Conservation (phyloP, 30 jellyfish, hydroid and myxozoan genomes). For the Aurelia coerulea region DNA sequence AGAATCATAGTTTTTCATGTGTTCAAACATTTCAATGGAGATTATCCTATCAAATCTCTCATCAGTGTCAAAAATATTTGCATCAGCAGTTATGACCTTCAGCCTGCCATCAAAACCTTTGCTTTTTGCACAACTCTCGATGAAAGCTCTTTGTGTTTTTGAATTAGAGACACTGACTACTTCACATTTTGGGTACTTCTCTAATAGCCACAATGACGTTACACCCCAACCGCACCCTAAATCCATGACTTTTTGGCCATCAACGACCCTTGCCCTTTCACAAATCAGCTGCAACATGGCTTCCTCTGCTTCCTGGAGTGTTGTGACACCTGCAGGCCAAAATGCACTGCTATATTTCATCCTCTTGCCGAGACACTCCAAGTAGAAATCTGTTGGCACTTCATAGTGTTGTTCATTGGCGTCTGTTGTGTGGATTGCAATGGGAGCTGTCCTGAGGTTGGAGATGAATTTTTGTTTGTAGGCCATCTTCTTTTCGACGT, state of each 20-base stretch:
- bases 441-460: slow-evolving; percentile 50
- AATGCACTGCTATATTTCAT: slow-evolving; percentile 82
- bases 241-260: slow-evolving; percentile 83
- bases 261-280: slow-evolving; percentile 63
- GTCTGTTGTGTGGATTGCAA: slow-evolving; percentile 71
- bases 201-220: slow-evolving; percentile 77
- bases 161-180: slow-evolving; percentile 84
- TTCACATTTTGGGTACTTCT: slow-evolving; percentile 66
- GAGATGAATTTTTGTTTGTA: slow-evolving; percentile 62
- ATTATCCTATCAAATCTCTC: slow-evolving; percentile 82
- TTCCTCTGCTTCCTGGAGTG: slow-evolving; percentile 78
- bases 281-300: slow-evolving; percentile 71
- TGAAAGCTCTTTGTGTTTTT: slow-evolving; percentile 64
- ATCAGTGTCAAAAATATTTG: slow-evolving; percentile 66
- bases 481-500: slow-evolving; percentile 71
- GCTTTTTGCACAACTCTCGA: slow-evolving; percentile 58
- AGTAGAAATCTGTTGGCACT: slow-evolving; percentile 83
- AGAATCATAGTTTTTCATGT: slow-evolving; percentile 82
- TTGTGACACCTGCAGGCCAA: slow-evolving; percentile 51
- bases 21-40: slow-evolving; percentile 95
- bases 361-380: slow-evolving; percentile 76
- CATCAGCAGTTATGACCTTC: slow-evolving; percentile 86
- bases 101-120: slow-evolving; percentile 61
- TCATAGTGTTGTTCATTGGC: slow-evolving; percentile 90
- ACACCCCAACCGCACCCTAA: slow-evolving; percentile 98